A percentile compares a stretch with the other conserved stretches of the same genome.
Evolutionary conservation across 2,797 vertebrate species (phyloP).

Genomic region (Balearica regulorum): DNA sequence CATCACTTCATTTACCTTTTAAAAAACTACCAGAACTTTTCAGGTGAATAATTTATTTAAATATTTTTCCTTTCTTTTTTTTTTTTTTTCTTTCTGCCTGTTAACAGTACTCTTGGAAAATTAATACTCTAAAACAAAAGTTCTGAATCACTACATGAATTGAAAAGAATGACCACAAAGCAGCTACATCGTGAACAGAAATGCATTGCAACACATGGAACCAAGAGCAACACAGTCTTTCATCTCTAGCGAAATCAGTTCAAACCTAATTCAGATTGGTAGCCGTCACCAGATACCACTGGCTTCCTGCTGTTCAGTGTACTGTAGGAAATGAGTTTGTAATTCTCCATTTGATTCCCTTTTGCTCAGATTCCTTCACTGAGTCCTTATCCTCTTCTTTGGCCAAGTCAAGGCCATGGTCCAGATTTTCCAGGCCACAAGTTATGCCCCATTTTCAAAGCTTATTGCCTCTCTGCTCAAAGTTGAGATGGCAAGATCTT

Average conservation of each 20-base stretch:
- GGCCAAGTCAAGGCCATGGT: background rate
- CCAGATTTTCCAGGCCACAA: background rate
- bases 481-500: background rate
- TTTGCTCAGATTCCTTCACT: background rate
- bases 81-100: background rate
- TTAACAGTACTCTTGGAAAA: background rate
- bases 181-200: background rate
- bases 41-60: background rate
- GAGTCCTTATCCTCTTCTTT: background rate
- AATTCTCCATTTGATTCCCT: background rate
- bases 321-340: background rate
- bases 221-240: background rate
- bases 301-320: background rate
- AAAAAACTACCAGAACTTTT: background rate
- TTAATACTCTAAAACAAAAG: background rate
- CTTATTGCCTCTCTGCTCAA: background rate
- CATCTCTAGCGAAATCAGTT: background rate
- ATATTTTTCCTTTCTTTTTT: background rate
- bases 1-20: background rate
- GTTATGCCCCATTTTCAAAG: background rate
- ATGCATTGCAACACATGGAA: background rate
- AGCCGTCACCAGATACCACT: background rate
- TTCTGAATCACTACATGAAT: background rate
- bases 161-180: background rate
- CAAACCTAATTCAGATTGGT: background rate